Conservation (phyloP, 2,113 vertebrate genomes). For the mouse (Mus musculus) region DNA sequence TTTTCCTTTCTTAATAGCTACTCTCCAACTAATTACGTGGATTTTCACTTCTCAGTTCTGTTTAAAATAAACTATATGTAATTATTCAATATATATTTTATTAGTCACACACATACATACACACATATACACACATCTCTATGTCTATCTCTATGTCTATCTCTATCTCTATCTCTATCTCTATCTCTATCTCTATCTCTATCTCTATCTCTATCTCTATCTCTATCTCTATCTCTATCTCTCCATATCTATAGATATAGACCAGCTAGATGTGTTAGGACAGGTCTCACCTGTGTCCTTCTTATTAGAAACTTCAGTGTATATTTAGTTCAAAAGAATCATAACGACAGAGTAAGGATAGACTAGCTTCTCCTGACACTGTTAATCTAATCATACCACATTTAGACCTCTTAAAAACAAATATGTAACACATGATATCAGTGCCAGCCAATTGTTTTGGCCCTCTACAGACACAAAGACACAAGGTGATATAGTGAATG, state of each 20-base stretch:
- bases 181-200: too few species aligned
- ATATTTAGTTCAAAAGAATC: not conserved
- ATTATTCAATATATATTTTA: too few species aligned
- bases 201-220: too few species aligned
- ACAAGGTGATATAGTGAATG: not conserved
- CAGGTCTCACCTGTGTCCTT: not conserved
- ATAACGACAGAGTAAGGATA: not conserved
- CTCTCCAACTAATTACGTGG: not conserved
- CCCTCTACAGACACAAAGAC: not conserved
- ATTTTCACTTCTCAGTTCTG: not conserved
- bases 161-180: too few species aligned
- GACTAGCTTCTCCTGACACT: not conserved
- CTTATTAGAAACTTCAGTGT: not conserved
- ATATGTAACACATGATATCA: not conserved
- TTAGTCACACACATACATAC: too few species aligned
- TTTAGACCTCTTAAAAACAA: not conserved
- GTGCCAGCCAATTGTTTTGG: not conserved
- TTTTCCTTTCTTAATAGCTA: not conserved
- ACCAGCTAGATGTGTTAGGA: not conserved
- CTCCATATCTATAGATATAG: too few species aligned
- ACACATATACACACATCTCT: too few species aligned
- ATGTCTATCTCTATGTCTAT: too few species aligned
- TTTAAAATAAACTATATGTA: conserved; percentile 16
- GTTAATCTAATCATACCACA: not conserved
- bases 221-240: too few species aligned